Evolutionary conservation across 2,888 invertebrate species (phyloP).

Genomic region (Eupelmus urozonus): DNA sequence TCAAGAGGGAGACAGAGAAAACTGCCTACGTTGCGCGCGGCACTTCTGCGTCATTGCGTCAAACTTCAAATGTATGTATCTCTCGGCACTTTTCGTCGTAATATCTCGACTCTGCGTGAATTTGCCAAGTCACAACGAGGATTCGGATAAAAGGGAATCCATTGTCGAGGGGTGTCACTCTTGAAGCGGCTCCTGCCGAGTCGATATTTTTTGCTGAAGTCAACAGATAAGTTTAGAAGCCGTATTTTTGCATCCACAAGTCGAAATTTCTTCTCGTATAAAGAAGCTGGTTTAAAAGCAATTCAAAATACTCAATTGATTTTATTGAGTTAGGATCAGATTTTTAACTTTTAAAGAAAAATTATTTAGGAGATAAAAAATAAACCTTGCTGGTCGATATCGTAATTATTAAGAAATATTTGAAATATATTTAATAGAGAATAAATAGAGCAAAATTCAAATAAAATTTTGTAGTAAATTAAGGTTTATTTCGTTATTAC

Average conservation of each 20-base stretch:
- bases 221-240: background rate
- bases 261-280: too few species aligned
- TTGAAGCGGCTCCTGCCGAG: background rate
- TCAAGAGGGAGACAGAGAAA: background rate
- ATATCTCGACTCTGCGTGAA: conserved; percentile 44
- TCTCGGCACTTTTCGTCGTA: conserved; percentile 37
- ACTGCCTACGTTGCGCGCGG: conserved; percentile 30
- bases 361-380: too few species aligned
- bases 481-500: too few species aligned
- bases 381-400: too few species aligned
- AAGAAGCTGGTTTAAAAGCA: too few species aligned
- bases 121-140: conserved; percentile 51
- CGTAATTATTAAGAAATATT: too few species aligned
- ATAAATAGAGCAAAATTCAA: too few species aligned
- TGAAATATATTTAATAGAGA: too few species aligned
- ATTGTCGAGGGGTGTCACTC: conserved; percentile 33
- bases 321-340: too few species aligned
- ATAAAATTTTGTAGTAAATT: too few species aligned
- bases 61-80: conserved; percentile 8
- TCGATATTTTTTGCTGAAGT: background rate
- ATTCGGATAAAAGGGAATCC: conserved; percentile 40
- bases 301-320: too few species aligned
- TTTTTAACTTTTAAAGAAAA: too few species aligned
- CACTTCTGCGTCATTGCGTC: conserved; percentile 42
- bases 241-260: background rate